Evolutionary conservation across 2,113 vertebrate genomes (phyloP), one percentile per base, ranked within the genome.

Genomic region (Laticauda laticaudata): DNA sequence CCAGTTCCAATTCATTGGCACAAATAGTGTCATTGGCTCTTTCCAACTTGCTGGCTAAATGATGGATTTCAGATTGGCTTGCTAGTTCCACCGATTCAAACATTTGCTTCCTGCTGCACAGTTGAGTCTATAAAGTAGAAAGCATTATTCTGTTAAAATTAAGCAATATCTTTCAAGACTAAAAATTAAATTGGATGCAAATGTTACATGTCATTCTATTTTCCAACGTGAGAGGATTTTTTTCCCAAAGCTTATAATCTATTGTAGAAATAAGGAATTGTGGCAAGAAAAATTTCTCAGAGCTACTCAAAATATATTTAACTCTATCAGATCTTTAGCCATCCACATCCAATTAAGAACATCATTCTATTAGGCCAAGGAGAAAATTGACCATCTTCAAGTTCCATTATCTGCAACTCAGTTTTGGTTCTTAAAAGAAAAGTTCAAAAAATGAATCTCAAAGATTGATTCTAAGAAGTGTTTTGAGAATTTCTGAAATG

Each of bases 1-100:
- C 98, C 95, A 99, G 96, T 92, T 98, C 98, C 87, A 99, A 89
- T 96, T 99, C 98, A 5, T 98, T 98, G 91, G 97, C 96, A 96
- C 98, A 98, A 93, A 99, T 95, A 12, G 97, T 97, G 94, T 97
- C 98, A 75, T 97, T 98, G 89, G 98, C 97, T 90, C 97, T 98
- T 95, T 98, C 97, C 94, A 99, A 97, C 94, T 98, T 98, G 92
- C 96, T 93, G 57, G 88, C 96, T 89, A 99, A 95, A 69, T 95
- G 97, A 94, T 98, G 98, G 87, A 98, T 96, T 97, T 99, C 98
- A 0, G 96, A 98, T 20, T 94, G 97, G 93, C 97, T 98, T 43
- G 97, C 97, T 93, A 97, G 92, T 93, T 98, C 98, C 91, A 97
- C 97, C 2, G 97, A 98, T 88, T 98, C 98, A 96, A 98, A 94